Evolutionary conservation across 1,140 invertebrate species (phyloP).

Genomic region (Heliconius nattereri): DNA sequence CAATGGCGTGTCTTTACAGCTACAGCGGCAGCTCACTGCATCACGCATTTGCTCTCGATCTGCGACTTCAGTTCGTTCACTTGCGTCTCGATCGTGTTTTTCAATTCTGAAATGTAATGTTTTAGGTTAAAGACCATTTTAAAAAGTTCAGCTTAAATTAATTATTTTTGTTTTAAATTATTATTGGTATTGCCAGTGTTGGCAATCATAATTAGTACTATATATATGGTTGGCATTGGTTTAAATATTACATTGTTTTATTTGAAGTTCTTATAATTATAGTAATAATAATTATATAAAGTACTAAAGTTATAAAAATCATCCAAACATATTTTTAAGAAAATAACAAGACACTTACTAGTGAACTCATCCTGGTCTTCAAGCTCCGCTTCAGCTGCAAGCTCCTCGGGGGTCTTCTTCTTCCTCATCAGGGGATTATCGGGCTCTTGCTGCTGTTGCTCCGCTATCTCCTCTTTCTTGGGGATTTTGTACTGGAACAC

Average conservation of each 20-base stretch:
- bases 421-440: conserved; percentile 96
- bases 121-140: neutral
- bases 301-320: no score
- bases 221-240: no score
- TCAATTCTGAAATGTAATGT: conserved; percentile 89
- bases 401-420: conserved; percentile 98
- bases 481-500: conserved; percentile 97
- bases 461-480: conserved; percentile 95
- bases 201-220: no score
- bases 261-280: no score
- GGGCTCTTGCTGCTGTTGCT: conserved; percentile 89
- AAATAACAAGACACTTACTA: conserved; percentile 85
- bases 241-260: no score
- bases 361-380: conserved; percentile 98
- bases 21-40: conserved; percentile 84
- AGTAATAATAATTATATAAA: no score
- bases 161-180: neutral
- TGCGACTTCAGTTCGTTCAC: conserved; percentile 96
- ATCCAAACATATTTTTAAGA: no score
- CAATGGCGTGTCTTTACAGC: conserved; percentile 49
- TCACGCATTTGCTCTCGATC: conserved; percentile 95
- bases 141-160: neutral
- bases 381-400: conserved; percentile 96
- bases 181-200: no score
- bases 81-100: conserved; percentile 96